Percentiles rank a stretch among this genome's conserved stretches.
Evolutionary conservation across 2,113 vertebrate species (phyloP).

Genomic region (Sciurus niger): DNA sequence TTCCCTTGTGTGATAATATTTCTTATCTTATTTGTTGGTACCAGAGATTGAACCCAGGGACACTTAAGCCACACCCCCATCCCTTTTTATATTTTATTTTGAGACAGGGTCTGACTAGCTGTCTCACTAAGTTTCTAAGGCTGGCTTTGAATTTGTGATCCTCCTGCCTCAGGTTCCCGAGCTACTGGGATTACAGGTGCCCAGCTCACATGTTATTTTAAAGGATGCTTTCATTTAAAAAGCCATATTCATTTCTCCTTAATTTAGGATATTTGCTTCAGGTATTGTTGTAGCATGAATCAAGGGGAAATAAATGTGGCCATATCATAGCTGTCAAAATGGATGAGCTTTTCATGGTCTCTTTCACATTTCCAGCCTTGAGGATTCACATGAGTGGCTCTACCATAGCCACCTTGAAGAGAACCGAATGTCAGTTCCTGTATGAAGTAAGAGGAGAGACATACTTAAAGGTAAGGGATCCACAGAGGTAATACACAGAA

Average conservation of each 20-base stretch:
- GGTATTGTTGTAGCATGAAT: neutral
- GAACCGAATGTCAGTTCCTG: constrained; percentile 95
- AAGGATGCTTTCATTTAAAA: neutral
- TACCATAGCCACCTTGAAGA: constrained; percentile 95
- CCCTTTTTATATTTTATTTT: too few relatives aligned
- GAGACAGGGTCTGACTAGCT: too few relatives aligned
- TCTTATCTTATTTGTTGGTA: neutral
- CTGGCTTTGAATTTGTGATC: too few relatives aligned
- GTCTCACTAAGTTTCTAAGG: too few relatives aligned
- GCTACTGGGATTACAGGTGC: too few relatives aligned
- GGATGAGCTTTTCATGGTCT: neutral
- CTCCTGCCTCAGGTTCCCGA: too few relatives aligned
- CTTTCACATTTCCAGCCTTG: constrained; percentile 86
- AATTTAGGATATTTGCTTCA: neutral
- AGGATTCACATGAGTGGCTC: constrained; percentile 96
- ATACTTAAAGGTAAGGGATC: constrained; percentile 93
- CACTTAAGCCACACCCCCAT: too few relatives aligned
- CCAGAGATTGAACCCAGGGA: too few relatives aligned
- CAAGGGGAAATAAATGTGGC: neutral
- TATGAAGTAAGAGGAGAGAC: constrained; percentile 96
- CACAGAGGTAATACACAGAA: neutral
- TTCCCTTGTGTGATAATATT: neutral
- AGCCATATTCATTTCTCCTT: neutral
- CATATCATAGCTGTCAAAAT: neutral
- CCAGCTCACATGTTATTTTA: neutral